Percentiles rank a stretch among this genome's conserved stretches.
Evolutionary conservation across 2,888 invertebrate genomes (phyloP).

Genomic region (Cataglyphis rosenhaueri): DNA sequence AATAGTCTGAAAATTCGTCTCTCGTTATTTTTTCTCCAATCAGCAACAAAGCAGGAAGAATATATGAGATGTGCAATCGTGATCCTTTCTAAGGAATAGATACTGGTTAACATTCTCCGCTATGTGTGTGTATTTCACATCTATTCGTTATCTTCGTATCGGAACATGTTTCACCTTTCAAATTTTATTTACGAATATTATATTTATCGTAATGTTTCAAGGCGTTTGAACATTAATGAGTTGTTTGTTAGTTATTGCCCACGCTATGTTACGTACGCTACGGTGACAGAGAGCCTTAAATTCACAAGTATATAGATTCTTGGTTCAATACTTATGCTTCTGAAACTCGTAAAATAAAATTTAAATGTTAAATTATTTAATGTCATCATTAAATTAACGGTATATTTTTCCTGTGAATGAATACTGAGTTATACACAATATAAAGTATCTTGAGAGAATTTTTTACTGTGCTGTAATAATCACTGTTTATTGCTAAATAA

Average conservation of each 20-base stretch:
- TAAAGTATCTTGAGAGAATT: constrained; percentile 11
- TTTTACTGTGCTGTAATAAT: not conserved
- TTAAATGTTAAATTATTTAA: constrained; percentile 32
- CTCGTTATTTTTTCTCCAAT: not conserved
- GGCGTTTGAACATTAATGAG: constrained; percentile 58
- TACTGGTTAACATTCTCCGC: not conserved
- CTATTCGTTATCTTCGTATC: constrained; percentile 38
- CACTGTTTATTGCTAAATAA: constrained; percentile 3
- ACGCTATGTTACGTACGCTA: constrained; percentile 4
- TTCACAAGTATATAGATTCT: not conserved
- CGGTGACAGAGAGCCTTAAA: not conserved
- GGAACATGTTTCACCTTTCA: constrained; percentile 27
- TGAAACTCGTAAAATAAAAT: constrained; percentile 33
- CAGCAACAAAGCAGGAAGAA: not conserved
- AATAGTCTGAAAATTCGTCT: not conserved
- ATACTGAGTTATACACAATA: not conserved
- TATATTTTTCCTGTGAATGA: constrained; percentile 7
- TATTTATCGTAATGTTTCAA: constrained; percentile 62
- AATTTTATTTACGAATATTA: constrained; percentile 53
- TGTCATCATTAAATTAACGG: not conserved
- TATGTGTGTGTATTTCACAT: not conserved
- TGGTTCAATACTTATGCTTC: not conserved
- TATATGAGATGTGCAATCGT: not conserved
- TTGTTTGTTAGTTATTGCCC: constrained; percentile 51
- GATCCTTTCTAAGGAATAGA: not conserved